Evolutionary conservation across 2,113 vertebrate genomes (phyloP).

Genomic region (Stigmatopora nigra): DNA sequence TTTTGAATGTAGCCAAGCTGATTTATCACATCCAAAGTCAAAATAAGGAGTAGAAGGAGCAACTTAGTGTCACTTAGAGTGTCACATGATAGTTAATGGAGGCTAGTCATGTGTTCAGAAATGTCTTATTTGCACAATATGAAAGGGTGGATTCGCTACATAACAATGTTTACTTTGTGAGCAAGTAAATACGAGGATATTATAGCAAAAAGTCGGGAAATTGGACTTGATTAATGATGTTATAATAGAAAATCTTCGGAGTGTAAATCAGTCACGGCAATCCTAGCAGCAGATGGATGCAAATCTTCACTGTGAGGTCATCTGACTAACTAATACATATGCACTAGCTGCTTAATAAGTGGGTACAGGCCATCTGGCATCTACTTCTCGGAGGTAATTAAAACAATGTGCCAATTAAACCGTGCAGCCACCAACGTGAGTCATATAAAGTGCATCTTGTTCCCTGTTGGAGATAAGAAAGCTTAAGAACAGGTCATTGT

Average conservation of each 20-base stretch:
- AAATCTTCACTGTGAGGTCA: not conserved
- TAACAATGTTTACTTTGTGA: no score
- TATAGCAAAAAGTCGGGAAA: not conserved
- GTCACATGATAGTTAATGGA: no score
- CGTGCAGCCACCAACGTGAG: constrained; percentile 6
- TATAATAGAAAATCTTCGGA: not conserved
- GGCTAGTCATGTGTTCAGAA: no score
- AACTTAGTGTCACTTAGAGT: no score
- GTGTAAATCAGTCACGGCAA: not conserved
- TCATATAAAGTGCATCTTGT: not conserved
- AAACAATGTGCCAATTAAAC: constrained; percentile 27
- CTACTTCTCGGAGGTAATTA: constrained; percentile 36
- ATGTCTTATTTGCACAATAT: no score
- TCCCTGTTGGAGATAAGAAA: not conserved
- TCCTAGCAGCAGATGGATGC: not conserved
- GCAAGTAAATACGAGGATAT: no score
- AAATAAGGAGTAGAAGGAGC: no score
- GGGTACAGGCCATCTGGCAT: constrained; percentile 38
- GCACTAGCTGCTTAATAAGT: constrained; percentile 18
- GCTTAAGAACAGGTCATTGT: not conserved
- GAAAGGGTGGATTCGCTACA: no score
- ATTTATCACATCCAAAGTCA: no score
- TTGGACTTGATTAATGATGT: not conserved
- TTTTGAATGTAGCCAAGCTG: no score
- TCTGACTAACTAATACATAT: not conserved